Conservation (phyloP, 2,797 vertebrate species). For the Micrastur ruficollis region DNA sequence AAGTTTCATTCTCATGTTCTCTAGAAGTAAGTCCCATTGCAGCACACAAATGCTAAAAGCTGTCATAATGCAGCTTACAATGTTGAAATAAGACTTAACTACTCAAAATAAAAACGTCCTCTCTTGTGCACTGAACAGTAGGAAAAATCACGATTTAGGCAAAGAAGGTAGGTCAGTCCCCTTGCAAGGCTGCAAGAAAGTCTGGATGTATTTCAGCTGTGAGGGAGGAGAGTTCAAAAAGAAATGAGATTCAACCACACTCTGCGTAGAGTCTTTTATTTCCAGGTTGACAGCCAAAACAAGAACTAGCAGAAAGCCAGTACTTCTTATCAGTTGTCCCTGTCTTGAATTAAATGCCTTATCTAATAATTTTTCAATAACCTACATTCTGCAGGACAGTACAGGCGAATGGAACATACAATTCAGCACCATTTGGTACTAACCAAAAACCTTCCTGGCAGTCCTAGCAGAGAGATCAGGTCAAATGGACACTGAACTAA, state of each 20-base stretch:
- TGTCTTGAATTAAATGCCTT: neutral
- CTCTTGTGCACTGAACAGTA: neutral
- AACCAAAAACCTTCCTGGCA: neutral
- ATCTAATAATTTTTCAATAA: neutral
- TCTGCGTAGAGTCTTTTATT: neutral
- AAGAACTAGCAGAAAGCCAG: neutral
- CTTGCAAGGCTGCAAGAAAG: neutral
- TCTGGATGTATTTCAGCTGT: neutral
- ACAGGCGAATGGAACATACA: neutral
- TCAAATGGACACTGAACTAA: constrained; percentile 53
- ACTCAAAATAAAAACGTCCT: neutral
- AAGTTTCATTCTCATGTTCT: neutral
- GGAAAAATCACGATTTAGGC: neutral
- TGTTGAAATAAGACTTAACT: neutral
- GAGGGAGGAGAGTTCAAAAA: neutral
- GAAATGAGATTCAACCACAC: neutral
- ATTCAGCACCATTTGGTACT: neutral
- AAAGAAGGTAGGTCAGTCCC: neutral
- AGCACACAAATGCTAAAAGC: neutral
- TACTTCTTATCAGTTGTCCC: neutral
- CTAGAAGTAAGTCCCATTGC: neutral
- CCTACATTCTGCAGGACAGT: neutral
- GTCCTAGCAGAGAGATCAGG: neutral
- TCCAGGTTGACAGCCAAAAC: neutral
- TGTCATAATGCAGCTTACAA: neutral